Evolutionary conservation across 2,113 vertebrate genomes (phyloP), one percentile per base, ranked within the genome.

Genomic region (Protobothrops flavoviridis): DNA sequence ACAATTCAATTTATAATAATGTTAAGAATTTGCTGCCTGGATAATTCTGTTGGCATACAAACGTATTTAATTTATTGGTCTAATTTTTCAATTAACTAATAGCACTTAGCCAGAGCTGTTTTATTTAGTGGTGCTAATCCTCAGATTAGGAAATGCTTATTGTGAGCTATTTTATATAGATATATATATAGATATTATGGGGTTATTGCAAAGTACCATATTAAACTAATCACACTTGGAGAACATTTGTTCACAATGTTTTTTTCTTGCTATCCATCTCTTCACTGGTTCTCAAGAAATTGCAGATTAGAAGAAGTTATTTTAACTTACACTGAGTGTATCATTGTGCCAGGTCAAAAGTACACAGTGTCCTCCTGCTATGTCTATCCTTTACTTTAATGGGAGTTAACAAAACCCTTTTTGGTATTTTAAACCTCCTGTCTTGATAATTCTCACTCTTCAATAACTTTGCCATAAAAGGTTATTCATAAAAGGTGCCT

Each of bases 361-460:
- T 45, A 87, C 56, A 57, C 1, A 3, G 39, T 91, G 12, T 43
- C 86, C n/a, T 87, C 11, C 39, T 48, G 90, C 5, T 56, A 17
- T 26, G 50, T 5, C 52, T 39, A 29, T 87, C 57, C 64, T 81
- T 94, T 55, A 94, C 85, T n/a, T 55, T 89, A 33, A 12, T 85
- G 48, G 90, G 89, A 61, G 0, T 5, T 74, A 55, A 90, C 52
- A 43, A 55, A 86, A 17, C 17, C 13, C 74, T 91, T 64, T 39
- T 85, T 56, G 33, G 29, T 13, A 91, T 45, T 48, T 88, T 53
- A 95, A 94, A 88, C 69, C 57, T 85, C 61, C 87, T 93, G 92
- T 48, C 26, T 12, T 69, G 39, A 91, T 85, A 61, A 33, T 87
- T 87, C 56, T 11, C 45, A 52, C 43, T 11, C 74, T 45, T 56